A percentile compares a stretch with the other conserved stretches of the same genome.
phyloP scores from a whole-genome alignment of 2,888 invertebrate genomes.

The Rotaria macrura region DNA sequence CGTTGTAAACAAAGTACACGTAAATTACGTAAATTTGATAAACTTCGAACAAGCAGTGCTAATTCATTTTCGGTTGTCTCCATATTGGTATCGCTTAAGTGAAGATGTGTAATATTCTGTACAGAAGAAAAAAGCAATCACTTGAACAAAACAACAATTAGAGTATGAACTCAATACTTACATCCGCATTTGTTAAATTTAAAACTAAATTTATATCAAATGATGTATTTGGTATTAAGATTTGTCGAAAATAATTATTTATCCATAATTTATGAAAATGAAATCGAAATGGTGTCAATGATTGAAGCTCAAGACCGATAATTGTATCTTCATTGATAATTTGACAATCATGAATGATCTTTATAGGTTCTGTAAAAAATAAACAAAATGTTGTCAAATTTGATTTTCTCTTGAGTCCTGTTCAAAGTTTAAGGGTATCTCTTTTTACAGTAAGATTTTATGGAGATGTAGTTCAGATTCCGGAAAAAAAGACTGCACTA shows the following conservation, averaged over 20 bases:
- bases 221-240: not conserved
- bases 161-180: not conserved
- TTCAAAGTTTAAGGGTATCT: too few relatives aligned
- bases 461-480: too few relatives aligned
- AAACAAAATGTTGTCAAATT: too few relatives aligned
- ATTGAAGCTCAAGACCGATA: not conserved
- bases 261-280: slow-evolving; percentile 19
- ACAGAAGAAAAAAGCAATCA: not conserved
- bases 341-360: slow-evolving; percentile 19
- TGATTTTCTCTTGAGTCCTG: too few relatives aligned
- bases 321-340: slow-evolving; percentile 7
- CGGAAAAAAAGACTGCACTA: too few relatives aligned
- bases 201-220: not conserved
- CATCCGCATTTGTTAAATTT: not conserved
- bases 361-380: not conserved
- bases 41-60: not conserved
- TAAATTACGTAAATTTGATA: not conserved
- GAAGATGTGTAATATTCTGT: slow-evolving; percentile 12
- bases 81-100: slow-evolving; percentile 14
- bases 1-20: slow-evolving; percentile 13
- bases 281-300: slow-evolving; percentile 10
- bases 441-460: too few relatives aligned
- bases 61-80: slow-evolving; percentile 17
- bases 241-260: not conserved
- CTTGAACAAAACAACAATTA: not conserved